Percentiles rank a stretch among this genome's conserved stretches.
Evolutionary conservation across 2,113 vertebrate species (phyloP).

Genomic region (Genyomyrus donnyi): DNA sequence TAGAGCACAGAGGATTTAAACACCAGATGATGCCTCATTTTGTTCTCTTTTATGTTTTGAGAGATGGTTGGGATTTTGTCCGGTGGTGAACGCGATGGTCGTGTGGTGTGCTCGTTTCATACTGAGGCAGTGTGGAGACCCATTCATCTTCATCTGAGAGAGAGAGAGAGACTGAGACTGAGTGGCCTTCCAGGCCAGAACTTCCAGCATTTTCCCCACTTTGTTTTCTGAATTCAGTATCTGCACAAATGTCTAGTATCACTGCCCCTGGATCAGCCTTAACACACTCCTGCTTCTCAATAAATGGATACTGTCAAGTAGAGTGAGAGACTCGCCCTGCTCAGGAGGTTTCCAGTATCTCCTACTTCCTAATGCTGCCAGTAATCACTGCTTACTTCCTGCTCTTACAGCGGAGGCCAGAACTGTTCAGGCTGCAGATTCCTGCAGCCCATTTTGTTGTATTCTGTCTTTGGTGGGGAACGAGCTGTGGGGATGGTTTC

Average conservation of each 20-base stretch:
- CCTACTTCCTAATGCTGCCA: neutral
- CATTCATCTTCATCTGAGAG: neutral
- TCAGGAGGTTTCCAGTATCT: neutral
- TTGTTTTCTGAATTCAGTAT: neutral
- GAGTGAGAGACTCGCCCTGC: neutral
- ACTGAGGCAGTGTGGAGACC: neutral
- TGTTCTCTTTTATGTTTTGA: neutral
- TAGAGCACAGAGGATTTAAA: neutral
- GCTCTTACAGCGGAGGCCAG: neutral
- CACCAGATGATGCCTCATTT: neutral
- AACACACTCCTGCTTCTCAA: neutral
- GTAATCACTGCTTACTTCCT: neutral
- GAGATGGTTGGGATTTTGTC: neutral
- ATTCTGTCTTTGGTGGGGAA: neutral
- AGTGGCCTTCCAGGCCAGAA: neutral
- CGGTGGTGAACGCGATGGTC: neutral
- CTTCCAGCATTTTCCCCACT: neutral
- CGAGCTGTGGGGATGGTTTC: neutral
- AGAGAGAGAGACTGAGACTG: neutral
- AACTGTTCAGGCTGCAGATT: neutral
- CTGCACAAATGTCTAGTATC: neutral
- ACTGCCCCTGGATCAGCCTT: neutral
- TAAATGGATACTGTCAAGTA: neutral
- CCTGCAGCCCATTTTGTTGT: neutral
- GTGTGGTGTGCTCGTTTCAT: neutral